Conservation (phyloP, 2,888 invertebrate species). For the Saturnia japonica region DNA sequence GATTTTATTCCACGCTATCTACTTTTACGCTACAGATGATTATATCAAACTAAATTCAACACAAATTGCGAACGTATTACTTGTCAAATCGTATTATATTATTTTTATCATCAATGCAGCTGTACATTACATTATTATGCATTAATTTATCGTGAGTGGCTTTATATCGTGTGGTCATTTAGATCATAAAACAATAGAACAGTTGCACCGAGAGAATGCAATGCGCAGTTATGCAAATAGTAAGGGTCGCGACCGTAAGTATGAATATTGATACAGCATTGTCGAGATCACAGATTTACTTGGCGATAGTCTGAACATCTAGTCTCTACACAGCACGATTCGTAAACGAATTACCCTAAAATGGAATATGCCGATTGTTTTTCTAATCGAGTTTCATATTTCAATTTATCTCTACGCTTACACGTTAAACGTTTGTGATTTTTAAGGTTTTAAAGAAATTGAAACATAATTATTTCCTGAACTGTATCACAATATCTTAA, state of each 20-base stretch:
- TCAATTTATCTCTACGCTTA: slow-evolving; percentile 45
- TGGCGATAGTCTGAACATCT: slow-evolving; percentile 65
- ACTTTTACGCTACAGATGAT: neutral
- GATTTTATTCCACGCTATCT: neutral
- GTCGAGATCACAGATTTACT: slow-evolving; percentile 74
- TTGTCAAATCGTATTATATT: neutral
- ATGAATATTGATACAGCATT: slow-evolving; percentile 81
- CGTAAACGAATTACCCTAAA: slow-evolving; percentile 65
- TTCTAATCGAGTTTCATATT: slow-evolving; percentile 22
- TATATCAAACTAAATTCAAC: neutral
- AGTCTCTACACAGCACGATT: slow-evolving; percentile 69
- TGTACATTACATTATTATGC: neutral
- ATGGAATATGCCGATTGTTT: slow-evolving; percentile 42
- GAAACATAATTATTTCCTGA: slow-evolving; percentile 44
- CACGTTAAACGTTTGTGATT: slow-evolving; percentile 2
- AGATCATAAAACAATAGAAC: slow-evolving; percentile 81
- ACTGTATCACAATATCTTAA: slow-evolving; percentile 53
- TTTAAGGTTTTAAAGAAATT: slow-evolving; percentile 34
- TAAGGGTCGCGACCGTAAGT: slow-evolving; percentile 76
- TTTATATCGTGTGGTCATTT: slow-evolving; percentile 78
- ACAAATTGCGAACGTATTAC: neutral
- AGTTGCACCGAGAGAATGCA: slow-evolving; percentile 75
- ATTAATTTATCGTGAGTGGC: slow-evolving; percentile 75
- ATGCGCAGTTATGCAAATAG: slow-evolving; percentile 79
- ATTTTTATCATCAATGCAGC: neutral